Evolutionary conservation across 2,888 invertebrate species (phyloP).

Genomic region (Lasioglossum lativentre): DNA sequence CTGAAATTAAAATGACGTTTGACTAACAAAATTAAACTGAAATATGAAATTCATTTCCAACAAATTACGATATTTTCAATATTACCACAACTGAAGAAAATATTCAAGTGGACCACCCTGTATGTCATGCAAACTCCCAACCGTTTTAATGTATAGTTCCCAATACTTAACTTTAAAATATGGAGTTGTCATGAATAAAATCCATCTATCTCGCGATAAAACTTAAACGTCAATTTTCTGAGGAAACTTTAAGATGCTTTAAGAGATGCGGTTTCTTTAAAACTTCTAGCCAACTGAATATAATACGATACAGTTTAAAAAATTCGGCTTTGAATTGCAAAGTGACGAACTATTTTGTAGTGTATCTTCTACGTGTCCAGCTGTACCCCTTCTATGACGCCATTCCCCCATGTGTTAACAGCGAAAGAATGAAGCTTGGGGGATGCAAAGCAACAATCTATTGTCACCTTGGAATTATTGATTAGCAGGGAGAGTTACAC

Average conservation of each 20-base stretch:
- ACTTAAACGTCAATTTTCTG: neutral
- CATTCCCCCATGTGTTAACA: no score
- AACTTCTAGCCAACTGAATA: neutral
- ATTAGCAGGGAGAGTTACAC: slow-evolving; percentile 43
- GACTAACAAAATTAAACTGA: no score
- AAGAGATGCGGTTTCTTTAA: neutral
- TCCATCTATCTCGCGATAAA: neutral
- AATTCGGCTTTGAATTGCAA: neutral
- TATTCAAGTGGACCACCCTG: neutral
- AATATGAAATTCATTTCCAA: neutral
- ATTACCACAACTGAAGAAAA: neutral
- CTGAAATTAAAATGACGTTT: neutral
- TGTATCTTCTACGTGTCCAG: no score
- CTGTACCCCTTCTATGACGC: no score
- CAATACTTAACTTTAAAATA: slow-evolving; percentile 5
- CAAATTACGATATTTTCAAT: no score
- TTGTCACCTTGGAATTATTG: slow-evolving; percentile 39
- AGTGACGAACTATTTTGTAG: neutral
- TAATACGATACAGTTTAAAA: neutral
- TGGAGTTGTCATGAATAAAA: neutral
- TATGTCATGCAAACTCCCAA: neutral
- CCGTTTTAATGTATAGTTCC: neutral
- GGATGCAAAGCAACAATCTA: slow-evolving; percentile 26
- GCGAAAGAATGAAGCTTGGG: neutral
- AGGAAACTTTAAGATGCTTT: neutral